Percentiles rank a stretch among this genome's conserved stretches.
Conservation (phyloP, 2,797 vertebrate genomes). For the Parauchenoglanis ngamensis region DNA sequence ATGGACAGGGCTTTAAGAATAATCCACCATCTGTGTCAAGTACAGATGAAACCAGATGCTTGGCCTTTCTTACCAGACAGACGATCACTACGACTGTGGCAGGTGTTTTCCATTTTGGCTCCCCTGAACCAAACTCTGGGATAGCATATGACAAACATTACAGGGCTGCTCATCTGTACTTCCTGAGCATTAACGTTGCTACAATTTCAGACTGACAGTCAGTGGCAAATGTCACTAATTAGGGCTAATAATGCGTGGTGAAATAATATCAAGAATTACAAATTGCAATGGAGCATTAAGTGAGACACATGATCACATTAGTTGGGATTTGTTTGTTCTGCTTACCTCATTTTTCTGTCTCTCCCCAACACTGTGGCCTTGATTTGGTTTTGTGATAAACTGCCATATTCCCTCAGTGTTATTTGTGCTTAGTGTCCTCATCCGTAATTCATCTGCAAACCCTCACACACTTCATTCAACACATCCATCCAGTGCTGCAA, state of each 20-base stretch:
- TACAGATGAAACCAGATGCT: slow-evolving; percentile 74
- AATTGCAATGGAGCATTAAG: slow-evolving; percentile 21
- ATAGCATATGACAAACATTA: slow-evolving; percentile 51
- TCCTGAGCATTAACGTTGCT: slow-evolving; percentile 23
- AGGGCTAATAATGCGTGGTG: slow-evolving; percentile 1
- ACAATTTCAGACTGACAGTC: slow-evolving; percentile 5
- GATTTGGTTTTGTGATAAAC: slow-evolving; percentile 6
- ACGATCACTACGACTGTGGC: slow-evolving; percentile 71
- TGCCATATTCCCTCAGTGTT: slow-evolving; percentile 11
- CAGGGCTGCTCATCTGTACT: slow-evolving; percentile 43
- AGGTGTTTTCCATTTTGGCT: slow-evolving; percentile 73
- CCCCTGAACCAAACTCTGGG: slow-evolving; percentile 41
- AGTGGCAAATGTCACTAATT: slow-evolving; percentile 24
- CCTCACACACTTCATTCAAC: slow-evolving; percentile 1
- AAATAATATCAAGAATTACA: slow-evolving; percentile 32
- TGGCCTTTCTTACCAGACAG: slow-evolving; percentile 68
- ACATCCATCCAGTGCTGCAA: slow-evolving; percentile 31
- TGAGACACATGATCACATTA: slow-evolving; percentile 21
- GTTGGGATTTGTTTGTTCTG: slow-evolving; percentile 21
- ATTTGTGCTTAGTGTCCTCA: slow-evolving; percentile 3
- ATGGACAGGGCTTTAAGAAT: slow-evolving; percentile 47
- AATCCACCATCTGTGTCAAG: slow-evolving; percentile 58
- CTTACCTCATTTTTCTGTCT: slow-evolving; percentile 7
- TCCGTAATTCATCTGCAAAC: slow-evolving; percentile 5
- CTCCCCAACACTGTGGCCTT: not conserved